Conservation (phyloP, 2,888 invertebrate species). For the Calliphora vomitoria region DNA sequence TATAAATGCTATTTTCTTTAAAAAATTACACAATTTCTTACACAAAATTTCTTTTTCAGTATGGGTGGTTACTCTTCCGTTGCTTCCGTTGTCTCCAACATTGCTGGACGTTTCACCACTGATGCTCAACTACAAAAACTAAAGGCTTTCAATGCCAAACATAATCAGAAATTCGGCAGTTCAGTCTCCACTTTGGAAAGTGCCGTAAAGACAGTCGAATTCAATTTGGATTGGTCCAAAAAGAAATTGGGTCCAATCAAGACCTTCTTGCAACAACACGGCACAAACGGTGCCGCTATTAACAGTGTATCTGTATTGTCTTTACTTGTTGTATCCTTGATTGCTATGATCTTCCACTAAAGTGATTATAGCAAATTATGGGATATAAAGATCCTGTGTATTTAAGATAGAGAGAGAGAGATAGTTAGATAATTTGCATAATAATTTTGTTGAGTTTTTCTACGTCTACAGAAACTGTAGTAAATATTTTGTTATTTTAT, state of each 20-base stretch:
- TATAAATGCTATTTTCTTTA: conserved; percentile 14
- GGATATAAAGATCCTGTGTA: not conserved
- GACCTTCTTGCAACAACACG: conserved; percentile 76
- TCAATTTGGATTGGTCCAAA: conserved; percentile 82
- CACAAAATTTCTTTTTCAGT: conserved; percentile 73
- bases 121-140: conserved; percentile 77
- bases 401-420: not conserved
- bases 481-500: conserved; percentile 1
- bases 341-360: conserved; percentile 75
- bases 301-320: conserved; percentile 76
- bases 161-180: conserved; percentile 79
- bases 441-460: too few relatives aligned
- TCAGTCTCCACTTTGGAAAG: conserved; percentile 76
- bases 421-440: too few relatives aligned
- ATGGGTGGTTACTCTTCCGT: conserved; percentile 81
- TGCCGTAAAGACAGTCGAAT: conserved; percentile 78
- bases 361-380: not conserved
- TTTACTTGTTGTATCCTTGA: conserved; percentile 75
- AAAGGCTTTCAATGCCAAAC: conserved; percentile 77
- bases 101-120: conserved; percentile 82
- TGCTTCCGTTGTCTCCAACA: conserved; percentile 80
- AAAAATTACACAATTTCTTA: not conserved
- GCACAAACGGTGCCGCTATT: conserved; percentile 74
- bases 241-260: conserved; percentile 77
- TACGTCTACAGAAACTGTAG: not conserved